Percentiles rank a stretch among this genome's conserved stretches.
These are phyloP conservation scores for Ardeotis arabs DNA, from an alignment of 2,113 vertebrate genomes.

Conservation along the genomic window DNA sequence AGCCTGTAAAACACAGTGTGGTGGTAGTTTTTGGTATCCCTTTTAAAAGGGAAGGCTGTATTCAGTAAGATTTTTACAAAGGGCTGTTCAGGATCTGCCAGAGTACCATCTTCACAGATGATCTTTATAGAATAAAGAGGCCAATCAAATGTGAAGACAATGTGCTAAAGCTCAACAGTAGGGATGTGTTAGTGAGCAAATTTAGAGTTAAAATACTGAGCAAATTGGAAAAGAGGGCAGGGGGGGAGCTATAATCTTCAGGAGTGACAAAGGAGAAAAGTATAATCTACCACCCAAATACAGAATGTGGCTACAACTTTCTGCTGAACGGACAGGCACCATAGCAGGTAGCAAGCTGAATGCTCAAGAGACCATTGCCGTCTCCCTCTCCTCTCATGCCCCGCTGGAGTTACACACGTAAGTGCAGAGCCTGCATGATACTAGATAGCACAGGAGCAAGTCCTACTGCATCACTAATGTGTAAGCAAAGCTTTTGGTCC, in stretches of 20 bases:
- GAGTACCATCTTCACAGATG: neutral
- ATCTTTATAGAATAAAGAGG: neutral
- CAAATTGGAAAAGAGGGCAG: neutral
- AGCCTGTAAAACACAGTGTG: neutral
- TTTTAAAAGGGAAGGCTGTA: neutral
- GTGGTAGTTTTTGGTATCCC: neutral
- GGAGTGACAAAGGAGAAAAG: neutral
- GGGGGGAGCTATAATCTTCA: rapidly evolving
- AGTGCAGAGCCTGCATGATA: neutral
- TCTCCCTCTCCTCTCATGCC: neutral
- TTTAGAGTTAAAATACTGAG: neutral
- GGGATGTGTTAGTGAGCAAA: neutral
- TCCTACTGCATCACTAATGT: rapidly evolving
- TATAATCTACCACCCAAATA: neutral
- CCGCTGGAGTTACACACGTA: no score
- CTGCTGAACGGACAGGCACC: neutral
- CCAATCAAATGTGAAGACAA: neutral
- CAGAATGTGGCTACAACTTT: rapidly evolving
- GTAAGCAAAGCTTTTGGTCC: neutral
- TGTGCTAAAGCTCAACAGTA: neutral
- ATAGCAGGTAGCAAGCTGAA: neutral
- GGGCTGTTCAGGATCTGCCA: neutral
- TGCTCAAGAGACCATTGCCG: neutral
- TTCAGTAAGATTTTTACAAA: neutral
- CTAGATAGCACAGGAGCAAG: neutral